phyloP scores from a whole-genome alignment of 2,797 vertebrate genomes.

The Notolabrus celidotus region DNA sequence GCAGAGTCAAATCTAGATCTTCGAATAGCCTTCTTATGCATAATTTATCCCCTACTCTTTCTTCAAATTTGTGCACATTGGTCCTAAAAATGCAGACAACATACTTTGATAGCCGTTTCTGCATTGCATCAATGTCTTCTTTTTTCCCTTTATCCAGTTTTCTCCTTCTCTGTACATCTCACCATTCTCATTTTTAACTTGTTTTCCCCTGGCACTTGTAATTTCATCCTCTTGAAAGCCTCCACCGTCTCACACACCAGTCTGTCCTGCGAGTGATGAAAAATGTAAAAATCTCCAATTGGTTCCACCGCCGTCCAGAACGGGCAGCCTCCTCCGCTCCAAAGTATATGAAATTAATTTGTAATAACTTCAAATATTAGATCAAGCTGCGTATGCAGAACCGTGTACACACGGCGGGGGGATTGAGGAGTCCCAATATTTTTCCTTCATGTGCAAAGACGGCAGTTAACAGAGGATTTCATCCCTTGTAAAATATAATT shows the following conservation, averaged over 20 bases:
- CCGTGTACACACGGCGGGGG: conserved; percentile 34
- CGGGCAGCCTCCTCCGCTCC: conserved; percentile 32
- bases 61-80: background rate
- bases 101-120: background rate
- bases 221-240: conserved; percentile 22
- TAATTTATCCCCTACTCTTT: background rate
- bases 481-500: conserved; percentile 73
- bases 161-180: too few relatives aligned
- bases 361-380: conserved; percentile 76
- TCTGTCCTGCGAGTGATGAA: conserved; percentile 32
- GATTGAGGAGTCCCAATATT: conserved; percentile 63
- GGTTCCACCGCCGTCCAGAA: conserved; percentile 56
- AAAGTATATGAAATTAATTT: conserved; percentile 75
- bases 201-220: conserved; percentile 35
- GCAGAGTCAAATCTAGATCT: background rate
- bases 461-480: conserved; percentile 63
- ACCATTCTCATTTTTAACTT: conserved; percentile 35
- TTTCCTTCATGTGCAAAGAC: conserved; percentile 59
- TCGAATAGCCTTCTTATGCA: background rate
- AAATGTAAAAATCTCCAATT: conserved; percentile 64
- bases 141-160: background rate
- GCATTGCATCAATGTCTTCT: background rate
- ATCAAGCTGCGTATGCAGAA: conserved; percentile 52
- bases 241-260: background rate
- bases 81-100: background rate